These are phyloP conservation scores for Stegastes partitus DNA, from an alignment of 2,113 vertebrate genomes.

Conservation along the genomic window DNA sequence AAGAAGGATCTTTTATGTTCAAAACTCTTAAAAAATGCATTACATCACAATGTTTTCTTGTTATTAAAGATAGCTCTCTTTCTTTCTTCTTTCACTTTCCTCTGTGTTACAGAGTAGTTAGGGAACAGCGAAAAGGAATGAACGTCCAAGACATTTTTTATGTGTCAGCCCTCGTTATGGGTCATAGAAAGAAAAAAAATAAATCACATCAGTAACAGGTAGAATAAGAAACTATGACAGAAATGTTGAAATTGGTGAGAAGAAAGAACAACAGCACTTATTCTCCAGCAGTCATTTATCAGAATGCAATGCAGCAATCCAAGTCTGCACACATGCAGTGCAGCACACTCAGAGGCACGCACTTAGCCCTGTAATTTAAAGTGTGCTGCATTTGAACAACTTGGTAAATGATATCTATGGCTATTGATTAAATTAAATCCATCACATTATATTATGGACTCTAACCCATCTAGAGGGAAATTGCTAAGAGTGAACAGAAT, in stretches of 20 bases:
- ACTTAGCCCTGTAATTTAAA: slow-evolving; percentile 8
- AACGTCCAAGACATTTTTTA: no score
- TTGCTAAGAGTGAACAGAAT: slow-evolving; percentile 36
- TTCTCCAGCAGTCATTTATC: slow-evolving; percentile 8
- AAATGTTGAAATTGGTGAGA: neutral
- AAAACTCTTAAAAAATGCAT: no score
- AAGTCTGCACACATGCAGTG: neutral
- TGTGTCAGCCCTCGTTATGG: slow-evolving; percentile 2
- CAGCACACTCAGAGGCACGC: neutral
- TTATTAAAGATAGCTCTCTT: neutral
- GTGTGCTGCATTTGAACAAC: slow-evolving; percentile 15
- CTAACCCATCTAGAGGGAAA: slow-evolving; percentile 3
- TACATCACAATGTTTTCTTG: slow-evolving; percentile 2
- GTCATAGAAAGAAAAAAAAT: slow-evolving; percentile 11
- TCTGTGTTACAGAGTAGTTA: neutral
- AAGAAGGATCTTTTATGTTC: no score
- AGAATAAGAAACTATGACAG: neutral
- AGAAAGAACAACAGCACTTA: slow-evolving; percentile 2
- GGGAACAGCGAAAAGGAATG: neutral
- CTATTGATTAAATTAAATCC: slow-evolving; percentile 52
- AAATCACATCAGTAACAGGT: slow-evolving; percentile 11
- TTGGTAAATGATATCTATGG: slow-evolving; percentile 28
- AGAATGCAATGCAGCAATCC: slow-evolving; percentile 1
- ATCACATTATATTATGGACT: slow-evolving; percentile 58
- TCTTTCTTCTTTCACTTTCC: neutral